Base-by-base conservation (phyloP, 2,113 vertebrate genomes). In the Nanorana parkeri region DNA sequence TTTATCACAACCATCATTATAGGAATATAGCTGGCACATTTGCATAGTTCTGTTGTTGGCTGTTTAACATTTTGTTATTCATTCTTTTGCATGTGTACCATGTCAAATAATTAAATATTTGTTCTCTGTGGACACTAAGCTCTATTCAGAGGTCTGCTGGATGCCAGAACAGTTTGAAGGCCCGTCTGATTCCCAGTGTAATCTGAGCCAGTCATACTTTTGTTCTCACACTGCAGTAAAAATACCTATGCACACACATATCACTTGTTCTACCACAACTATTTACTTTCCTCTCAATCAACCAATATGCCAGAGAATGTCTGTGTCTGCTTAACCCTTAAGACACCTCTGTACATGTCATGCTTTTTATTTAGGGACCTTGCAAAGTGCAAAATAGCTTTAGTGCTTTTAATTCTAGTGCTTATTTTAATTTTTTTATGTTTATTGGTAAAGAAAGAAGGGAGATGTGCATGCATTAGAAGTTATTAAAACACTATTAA, bases 241-340 rank as follows among this genome's bases (percentile, higher is more conserved):
- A 81, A 72, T 64, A 81, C 68, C 68, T 64, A 23, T 52, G 76
- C 64, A 55, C 56, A 80, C 78, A 80, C 67, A 69, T 54, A 54
- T 64, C 41, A 71, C 5, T 72, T 81, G 68, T 81, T 73, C 68
- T 54, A 24, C 36, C 36, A 52, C 41, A 64, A 20, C 56, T 81
- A 29, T 64, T 65, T 63, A 64, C 78, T 54, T 67, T n/a, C 6
- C 76, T 55, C 19, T 52, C 8, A 23, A 26, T 52, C 47, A 17
- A 19, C 5, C 51, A 20, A 20, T n/a, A 26, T 29, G 24, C 26
- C 17, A n/a, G 55, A 3, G 51, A 56, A 29, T 73, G 5, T 15
- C n/a, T 28, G 67, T 68, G 51, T 5, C n/a, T 2, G 6, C 28
- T 72, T 55, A 74, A 58, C 17, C 20, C 20, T 36, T 73, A n/a